Conservation (phyloP, 2,797 vertebrate genomes). For the Rhincodon typus region DNA sequence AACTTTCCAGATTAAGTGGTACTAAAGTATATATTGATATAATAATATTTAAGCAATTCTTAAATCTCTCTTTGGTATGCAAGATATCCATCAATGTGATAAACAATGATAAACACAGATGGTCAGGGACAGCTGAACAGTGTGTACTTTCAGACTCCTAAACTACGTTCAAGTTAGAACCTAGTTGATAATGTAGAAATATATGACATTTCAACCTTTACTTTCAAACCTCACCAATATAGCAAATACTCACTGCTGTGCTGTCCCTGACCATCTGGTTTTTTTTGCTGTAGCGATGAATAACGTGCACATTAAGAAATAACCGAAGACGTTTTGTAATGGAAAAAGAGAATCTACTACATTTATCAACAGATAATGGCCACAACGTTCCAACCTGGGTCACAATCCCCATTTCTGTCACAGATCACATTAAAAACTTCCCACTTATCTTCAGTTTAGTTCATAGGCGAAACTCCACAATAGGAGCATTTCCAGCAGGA, state of each 20-base stretch:
- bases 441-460: too few species aligned
- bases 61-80: background rate
- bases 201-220: constrained; percentile 16
- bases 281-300: background rate
- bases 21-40: background rate
- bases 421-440: too few species aligned
- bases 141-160: background rate
- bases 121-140: background rate
- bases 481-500: too few species aligned
- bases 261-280: background rate
- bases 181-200: constrained; percentile 7
- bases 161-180: background rate
- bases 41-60: background rate
- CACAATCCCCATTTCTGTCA: too few species aligned
- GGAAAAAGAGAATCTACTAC: background rate
- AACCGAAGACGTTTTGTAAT: background rate
- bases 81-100: background rate
- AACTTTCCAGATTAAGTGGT: background rate
- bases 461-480: too few species aligned
- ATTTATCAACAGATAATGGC: background rate
- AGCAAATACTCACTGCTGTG: background rate
- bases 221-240: background rate
- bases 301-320: background rate
- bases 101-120: background rate
- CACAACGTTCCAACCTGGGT: too few species aligned